Evolutionary conservation across 2,888 invertebrate species (phyloP).

Genomic region (Yponomeuta malinellus): DNA sequence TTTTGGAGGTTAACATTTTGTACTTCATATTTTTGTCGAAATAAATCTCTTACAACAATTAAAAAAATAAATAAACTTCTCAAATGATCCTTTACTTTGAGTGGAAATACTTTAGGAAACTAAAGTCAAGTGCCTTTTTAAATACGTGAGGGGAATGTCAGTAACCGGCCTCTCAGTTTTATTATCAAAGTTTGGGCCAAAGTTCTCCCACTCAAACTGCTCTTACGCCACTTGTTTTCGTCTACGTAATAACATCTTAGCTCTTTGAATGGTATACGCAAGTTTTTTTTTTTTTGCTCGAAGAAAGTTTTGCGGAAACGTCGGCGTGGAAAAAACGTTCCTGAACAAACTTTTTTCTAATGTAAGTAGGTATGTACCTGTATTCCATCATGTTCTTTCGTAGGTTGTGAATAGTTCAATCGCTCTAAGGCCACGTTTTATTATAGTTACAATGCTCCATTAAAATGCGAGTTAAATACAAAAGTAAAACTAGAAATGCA

Average conservation of each 20-base stretch:
- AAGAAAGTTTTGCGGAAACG: background rate
- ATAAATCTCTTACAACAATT: too few species aligned
- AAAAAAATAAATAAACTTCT: background rate
- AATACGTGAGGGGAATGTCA: conserved; percentile 37
- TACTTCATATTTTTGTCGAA: too few species aligned
- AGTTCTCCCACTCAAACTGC: conserved; percentile 19
- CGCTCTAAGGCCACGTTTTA: too few species aligned
- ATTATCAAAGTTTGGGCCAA: conserved; percentile 27
- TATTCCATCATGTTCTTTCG: too few species aligned
- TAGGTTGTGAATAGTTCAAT: too few species aligned
- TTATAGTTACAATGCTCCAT: too few species aligned
- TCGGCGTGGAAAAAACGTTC: background rate
- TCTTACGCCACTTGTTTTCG: conserved; percentile 4
- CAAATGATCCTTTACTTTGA: background rate
- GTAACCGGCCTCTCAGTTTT: conserved; percentile 23
- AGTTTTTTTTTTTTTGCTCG: conserved; percentile 15
- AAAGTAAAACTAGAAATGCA: too few species aligned
- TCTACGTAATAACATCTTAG: background rate
- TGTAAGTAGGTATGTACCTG: background rate
- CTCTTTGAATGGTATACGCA: conserved; percentile 18
- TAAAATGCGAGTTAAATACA: too few species aligned
- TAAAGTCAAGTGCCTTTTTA: conserved; percentile 21
- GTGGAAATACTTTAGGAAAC: background rate
- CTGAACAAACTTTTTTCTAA: background rate
- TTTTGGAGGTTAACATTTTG: too few species aligned